Conservation (phyloP, 2,888 invertebrate genomes). For the Diaprepes abbreviatus region DNA sequence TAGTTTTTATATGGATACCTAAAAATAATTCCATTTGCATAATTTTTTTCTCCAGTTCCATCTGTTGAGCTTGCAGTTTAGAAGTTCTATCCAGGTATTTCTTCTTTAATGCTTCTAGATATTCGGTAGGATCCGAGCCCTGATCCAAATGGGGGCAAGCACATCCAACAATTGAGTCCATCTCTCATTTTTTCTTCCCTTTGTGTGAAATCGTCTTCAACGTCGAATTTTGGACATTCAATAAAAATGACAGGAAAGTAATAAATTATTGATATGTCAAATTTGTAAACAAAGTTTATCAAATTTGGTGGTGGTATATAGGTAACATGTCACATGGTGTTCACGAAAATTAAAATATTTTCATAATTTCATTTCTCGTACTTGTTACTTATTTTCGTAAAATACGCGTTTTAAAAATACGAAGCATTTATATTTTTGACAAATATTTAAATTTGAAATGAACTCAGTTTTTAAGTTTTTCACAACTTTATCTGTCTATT, state of each 20-base stretch:
- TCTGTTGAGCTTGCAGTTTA: conserved; percentile 38
- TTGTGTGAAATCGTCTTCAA: background rate
- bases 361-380: too few species aligned
- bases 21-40: conserved; percentile 40
- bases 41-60: conserved; percentile 41
- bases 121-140: conserved; percentile 36
- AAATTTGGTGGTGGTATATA: background rate
- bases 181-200: conserved; percentile 29
- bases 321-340: too few species aligned
- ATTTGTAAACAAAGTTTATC: background rate
- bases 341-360: too few species aligned
- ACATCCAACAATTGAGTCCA: conserved; percentile 37
- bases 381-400: too few species aligned
- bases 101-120: conserved; percentile 37
- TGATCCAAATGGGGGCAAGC: conserved; percentile 33
- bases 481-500: too few species aligned
- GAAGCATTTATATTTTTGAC: too few species aligned
- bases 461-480: too few species aligned
- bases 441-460: too few species aligned
- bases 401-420: too few species aligned
- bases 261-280: conserved; percentile 4
- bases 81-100: conserved; percentile 42
- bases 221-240: conserved; percentile 29
- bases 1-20: too few species aligned
- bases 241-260: background rate